Evolutionary conservation across 2,888 invertebrate genomes (phyloP).

Genomic region (Craniophora ligustri): DNA sequence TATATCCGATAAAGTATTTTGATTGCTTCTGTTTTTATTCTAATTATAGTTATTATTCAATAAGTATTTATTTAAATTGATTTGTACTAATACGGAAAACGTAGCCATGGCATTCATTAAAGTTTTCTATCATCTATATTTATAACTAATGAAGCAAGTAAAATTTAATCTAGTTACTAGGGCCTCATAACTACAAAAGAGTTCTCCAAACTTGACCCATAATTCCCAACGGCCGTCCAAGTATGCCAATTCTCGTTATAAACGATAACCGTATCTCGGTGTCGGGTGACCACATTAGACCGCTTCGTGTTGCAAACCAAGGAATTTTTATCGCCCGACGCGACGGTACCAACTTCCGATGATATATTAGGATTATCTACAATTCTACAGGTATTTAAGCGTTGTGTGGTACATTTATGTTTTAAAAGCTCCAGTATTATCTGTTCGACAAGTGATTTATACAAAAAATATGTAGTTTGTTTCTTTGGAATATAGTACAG

Average conservation of each 20-base stretch:
- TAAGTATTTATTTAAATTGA: no score
- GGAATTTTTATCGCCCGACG: constrained; percentile 68
- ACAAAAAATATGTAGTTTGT: no score
- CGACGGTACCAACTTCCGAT: constrained; percentile 52
- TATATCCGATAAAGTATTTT: no score
- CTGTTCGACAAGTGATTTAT: constrained; percentile 43
- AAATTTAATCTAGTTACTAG: constrained; percentile 44
- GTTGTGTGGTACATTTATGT: constrained; percentile 31
- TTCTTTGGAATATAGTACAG: no score
- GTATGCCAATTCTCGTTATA: constrained; percentile 60
- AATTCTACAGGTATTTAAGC: constrained; percentile 39
- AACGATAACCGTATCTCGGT: constrained; percentile 59
- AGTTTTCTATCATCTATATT: no score
- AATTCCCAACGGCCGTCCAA: constrained; percentile 56
- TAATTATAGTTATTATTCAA: no score
- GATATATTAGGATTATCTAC: constrained; percentile 52
- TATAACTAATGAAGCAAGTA: no score
- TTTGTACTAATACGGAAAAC: no score
- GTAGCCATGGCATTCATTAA: no score
- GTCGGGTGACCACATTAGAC: constrained; percentile 57
- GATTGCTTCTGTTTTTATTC: no score
- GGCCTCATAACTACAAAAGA: constrained; percentile 32
- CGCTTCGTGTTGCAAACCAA: constrained; percentile 61
- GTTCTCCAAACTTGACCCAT: constrained; percentile 58
- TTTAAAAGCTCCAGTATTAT: constrained; percentile 23